Evolutionary conservation across 2,797 vertebrate genomes (phyloP).

Genomic region (Ispidina lecontei): DNA sequence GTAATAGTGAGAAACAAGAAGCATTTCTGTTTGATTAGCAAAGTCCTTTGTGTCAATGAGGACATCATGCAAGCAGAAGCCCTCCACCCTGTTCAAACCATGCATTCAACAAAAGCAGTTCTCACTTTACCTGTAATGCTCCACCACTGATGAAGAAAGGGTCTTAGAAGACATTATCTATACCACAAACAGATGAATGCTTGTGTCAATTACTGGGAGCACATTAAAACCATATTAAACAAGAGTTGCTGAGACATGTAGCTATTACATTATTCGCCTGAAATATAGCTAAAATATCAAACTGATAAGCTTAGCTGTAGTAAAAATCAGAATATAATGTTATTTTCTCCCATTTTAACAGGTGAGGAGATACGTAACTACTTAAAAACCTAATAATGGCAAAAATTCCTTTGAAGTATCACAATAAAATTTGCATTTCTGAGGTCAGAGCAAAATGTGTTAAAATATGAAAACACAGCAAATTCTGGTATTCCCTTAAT

Average conservation of each 20-base stretch:
- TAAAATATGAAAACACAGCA: neutral
- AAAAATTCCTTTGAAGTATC: neutral
- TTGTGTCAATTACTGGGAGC: slow-evolving; percentile 78
- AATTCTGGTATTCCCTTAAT: neutral
- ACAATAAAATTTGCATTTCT: neutral
- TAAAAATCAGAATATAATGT: neutral
- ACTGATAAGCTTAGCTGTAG: neutral
- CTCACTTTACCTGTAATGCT: slow-evolving; percentile 87
- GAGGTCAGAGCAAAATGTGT: neutral
- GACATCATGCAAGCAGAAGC: slow-evolving; percentile 77
- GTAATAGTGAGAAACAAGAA: slow-evolving; percentile 67
- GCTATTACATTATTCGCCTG: neutral
- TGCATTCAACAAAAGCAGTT: slow-evolving; percentile 76
- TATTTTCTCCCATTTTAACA: neutral
- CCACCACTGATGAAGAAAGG: slow-evolving; percentile 85
- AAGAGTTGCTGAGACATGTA: slow-evolving; percentile 44
- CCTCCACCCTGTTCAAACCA: slow-evolving; percentile 77
- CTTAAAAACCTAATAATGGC: neutral
- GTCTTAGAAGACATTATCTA: slow-evolving; percentile 92
- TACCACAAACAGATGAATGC: slow-evolving; percentile 89
- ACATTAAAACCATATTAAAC: slow-evolving; percentile 53
- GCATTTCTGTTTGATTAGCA: slow-evolving; percentile 71
- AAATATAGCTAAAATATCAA: slow-evolving; percentile 5
- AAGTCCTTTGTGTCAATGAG: slow-evolving; percentile 55
- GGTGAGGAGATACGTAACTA: neutral